Evolutionary conservation across 2,113 vertebrate species (phyloP).

Genomic region (Antigone vipio): DNA sequence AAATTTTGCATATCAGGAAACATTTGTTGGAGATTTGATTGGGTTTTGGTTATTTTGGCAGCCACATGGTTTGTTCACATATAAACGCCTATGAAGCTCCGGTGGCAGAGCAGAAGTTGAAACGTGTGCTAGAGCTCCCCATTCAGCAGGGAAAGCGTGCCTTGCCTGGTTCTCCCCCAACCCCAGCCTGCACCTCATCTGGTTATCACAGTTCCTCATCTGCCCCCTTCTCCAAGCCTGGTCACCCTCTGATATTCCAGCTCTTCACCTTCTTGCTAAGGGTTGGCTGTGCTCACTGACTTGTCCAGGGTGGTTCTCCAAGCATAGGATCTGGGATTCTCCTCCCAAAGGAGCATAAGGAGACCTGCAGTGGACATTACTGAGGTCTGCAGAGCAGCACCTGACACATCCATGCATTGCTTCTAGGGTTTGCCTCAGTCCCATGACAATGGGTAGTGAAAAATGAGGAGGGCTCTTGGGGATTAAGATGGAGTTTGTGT

Average conservation of each 20-base stretch:
- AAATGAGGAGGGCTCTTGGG: background rate
- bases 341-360: background rate
- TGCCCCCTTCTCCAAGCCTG: background rate
- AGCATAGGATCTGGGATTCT: background rate
- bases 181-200: background rate
- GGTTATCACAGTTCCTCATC: background rate
- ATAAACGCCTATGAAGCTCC: background rate
- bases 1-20: background rate
- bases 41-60: background rate
- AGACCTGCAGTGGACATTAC: background rate
- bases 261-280: background rate
- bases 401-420: background rate
- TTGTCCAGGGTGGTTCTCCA: background rate
- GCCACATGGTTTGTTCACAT: background rate
- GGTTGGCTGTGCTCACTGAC: accelerated
- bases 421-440: background rate
- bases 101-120: background rate
- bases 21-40: background rate
- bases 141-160: accelerated
- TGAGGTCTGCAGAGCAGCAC: background rate
- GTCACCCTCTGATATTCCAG: background rate
- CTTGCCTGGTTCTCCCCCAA: background rate
- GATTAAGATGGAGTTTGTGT: background rate
- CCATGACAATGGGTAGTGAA: background rate
- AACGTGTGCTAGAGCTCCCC: accelerated